Evolutionary conservation across 2,888 invertebrate species (phyloP), one percentile per base, ranked within the genome.

Genomic region (Sarcophaga rosellei): DNA sequence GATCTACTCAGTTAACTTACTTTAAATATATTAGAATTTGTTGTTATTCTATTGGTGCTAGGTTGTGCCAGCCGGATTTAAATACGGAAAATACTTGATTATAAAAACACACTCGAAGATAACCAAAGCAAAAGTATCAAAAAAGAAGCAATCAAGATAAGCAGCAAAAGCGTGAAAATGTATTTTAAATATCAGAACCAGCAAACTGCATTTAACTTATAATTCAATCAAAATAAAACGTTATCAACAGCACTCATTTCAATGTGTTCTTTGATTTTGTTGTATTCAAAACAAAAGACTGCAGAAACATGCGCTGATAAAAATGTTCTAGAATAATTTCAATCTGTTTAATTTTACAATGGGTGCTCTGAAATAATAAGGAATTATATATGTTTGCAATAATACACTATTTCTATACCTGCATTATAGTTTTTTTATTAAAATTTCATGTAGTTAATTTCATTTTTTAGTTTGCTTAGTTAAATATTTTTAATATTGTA

Each of bases 51-150:
- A 23, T 45, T 63, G 84, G 91, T 91, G 91, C 90, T 90, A 88
- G 91, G 88, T 88, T 86, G 90, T 91, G 90, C 91, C 91, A 91
- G 90, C 90, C 91, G 91, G 90, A 91, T 91, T 89, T 90, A 77
- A 81, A 80, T 21, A 17, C 17, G 69, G n/a, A 69, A 62, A 62
- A 47, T 35, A 76, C 65, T 65, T 74, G 69, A 75, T 81, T 63
- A 72, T 82, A 62, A 57, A 68, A n/a, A 63, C 62, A 73, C 61
- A 59, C 35, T 53, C 45, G 59, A 15, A 74, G 44, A 65, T 70
- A 65, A 73, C 72, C 21, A 59, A 45, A 47, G 20, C 53, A 21
- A 75, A 70, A 78, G 4, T 23, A 44, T 70, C 8, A 17, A 66
- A 15, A 20, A 63, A 47, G 35, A 69, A 59, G 8, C 2, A 65